Evolutionary conservation across 2,888 invertebrate genomes (phyloP), one percentile per base, ranked within the genome.

Genomic region (Andrena camellia): DNA sequence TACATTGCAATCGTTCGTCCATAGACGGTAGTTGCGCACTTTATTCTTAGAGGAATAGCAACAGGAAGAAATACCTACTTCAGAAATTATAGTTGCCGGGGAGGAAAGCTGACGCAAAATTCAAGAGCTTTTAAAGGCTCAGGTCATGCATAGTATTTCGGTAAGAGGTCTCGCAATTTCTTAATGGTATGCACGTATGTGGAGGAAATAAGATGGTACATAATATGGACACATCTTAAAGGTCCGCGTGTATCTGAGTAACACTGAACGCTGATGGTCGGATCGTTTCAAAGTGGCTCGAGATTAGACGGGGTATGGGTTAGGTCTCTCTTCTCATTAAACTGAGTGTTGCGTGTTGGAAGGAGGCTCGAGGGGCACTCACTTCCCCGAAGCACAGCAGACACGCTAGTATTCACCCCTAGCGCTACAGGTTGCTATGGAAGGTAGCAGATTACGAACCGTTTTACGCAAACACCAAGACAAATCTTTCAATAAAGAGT

Each of bases 331-430:
- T 91, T 91, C 93, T 93, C 93, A 93, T 93, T 93, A 93, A 92
- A 91, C 90, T 92, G 92, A 93, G 93, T 93, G 93, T 93, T 92
- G 93, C 92, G 92, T 92, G 92, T 90, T 91, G 91, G 90, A 90
- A 91, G 90, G 90, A 92, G 90, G 90, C 92, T 92, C 92, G 90
- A 92, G 92, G 91, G 91, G 91, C 90, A 92, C 90, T 91, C 91
- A 88, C 92, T 91, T 90, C 89, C 90, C 90, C 90, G 84, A 88
- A 90, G 90, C 90, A 86, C 83, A 86, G 77, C 81, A 88, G 88
- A 87, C 88, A 88, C 86, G 88, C 87, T 80, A 88, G 75, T 78
- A 84, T 87, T 86, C 85, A 74, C 82, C 84, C 83, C 80, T 63
- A 86, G 89, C 89, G 90, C 90, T 86, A 91, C 92, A 92, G 91